phyloP scores from a whole-genome alignment of 64 coral and sea anemone species.

The Stichodactyla helianthus region DNA sequence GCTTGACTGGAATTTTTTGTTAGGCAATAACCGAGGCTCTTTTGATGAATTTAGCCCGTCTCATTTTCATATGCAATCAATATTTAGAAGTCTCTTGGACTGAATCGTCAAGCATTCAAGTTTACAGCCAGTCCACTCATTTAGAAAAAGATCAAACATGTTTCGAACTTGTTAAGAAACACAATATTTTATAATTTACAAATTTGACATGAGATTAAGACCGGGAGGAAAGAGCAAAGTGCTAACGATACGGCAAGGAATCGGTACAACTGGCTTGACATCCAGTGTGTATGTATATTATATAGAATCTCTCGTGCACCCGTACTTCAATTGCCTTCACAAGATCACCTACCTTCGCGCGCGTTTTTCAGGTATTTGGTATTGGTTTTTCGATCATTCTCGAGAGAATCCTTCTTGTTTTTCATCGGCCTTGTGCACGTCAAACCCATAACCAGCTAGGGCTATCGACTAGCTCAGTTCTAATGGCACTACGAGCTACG shows the following conservation, averaged over 20 bases:
- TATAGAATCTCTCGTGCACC: not conserved
- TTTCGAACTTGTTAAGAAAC: not conserved
- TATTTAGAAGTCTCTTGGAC: not conserved
- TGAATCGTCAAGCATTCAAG: not conserved
- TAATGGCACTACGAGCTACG: not conserved
- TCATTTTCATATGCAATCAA: conserved; percentile 4
- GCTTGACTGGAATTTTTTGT: conserved; percentile 4
- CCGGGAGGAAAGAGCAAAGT: not conserved
- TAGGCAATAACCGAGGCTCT: not conserved
- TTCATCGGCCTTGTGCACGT: not conserved
- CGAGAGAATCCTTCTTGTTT: not conserved
- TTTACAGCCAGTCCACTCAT: not conserved
- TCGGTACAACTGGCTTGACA: too few species aligned
- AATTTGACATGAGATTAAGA: not conserved
- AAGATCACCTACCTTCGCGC: conserved; percentile 3
- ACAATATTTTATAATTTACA: not conserved
- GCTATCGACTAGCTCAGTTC: not conserved
- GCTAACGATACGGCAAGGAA: not conserved
- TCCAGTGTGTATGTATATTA: not conserved
- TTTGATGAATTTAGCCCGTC: not conserved
- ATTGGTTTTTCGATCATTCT: conserved; percentile 1
- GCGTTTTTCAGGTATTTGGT: conserved; percentile 1
- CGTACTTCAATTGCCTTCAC: not conserved
- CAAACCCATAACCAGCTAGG: not conserved
- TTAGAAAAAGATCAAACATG: not conserved